Base-by-base conservation (phyloP, 2,113 vertebrate species). In the Bungarus multicinctus region DNA sequence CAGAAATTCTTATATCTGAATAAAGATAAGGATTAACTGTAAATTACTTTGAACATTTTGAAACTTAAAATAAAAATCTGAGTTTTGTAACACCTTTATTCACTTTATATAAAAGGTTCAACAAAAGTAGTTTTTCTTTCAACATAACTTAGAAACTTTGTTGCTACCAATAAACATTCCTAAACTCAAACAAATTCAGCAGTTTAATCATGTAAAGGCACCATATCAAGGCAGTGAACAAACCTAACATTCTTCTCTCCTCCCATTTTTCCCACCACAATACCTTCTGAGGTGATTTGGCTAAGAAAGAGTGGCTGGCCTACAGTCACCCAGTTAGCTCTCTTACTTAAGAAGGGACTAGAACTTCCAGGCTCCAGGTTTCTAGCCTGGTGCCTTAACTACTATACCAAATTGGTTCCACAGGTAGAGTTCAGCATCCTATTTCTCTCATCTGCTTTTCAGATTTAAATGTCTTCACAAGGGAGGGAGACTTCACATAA, bases 61-160 rank as follows among this genome's bases (percentile, higher is more conserved):
- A 90, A 50, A 91, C 81, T 94, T 88, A 87, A 95, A 95, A 92
- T 81, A 34, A 81, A 81, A 81, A 22, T 85, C 9, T 53, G 30
- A 39, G 25, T 43, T 58, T 69, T 1, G 1, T 69, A 69, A 74
- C 5, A 53, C 27, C 27, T 89, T 89, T 20, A 34, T 20, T 54
- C 16, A 47, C 52, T 92, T 74, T 81, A 89, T 93, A 89, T 23
- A 92, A 5, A n/a, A 90, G 90, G 88, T 86, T 50, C 91, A 89
- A 22, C 69, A 22, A 93, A 93, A 89, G 5, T 39, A 64, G 64
- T 50, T 64, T 45, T 74, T 22, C 87, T 90, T 90, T 0, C 34
- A 3, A 43, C 6, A 3, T 9, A 81, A 81, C 3, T 43, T 81
- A 43, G 18, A 43, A 39, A 43, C 0, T 90, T 90, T 34, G 92